These are phyloP conservation scores for Eunapius fragilis DNA, from an alignment of 37 sponge, comb jelly and placozoan genomes.

Conservation along the genomic window DNA sequence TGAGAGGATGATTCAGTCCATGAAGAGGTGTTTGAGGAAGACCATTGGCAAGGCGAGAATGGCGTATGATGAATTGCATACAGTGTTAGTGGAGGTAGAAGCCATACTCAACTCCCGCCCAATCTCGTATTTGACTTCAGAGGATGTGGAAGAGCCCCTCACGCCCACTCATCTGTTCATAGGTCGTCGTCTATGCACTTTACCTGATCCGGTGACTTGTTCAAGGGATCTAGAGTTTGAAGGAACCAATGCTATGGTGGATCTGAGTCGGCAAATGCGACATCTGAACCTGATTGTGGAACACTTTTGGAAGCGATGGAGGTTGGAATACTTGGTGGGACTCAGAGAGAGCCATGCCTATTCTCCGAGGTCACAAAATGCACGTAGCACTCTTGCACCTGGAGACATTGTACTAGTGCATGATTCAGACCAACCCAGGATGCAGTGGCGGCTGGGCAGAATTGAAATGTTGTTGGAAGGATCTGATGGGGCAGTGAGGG, in stretches of 20 bases:
- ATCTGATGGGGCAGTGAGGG: slow-evolving; percentile 16
- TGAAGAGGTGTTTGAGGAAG: slow-evolving; percentile 21
- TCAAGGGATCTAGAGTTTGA: not conserved
- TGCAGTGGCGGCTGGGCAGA: slow-evolving; percentile 9
- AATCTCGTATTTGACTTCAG: not conserved
- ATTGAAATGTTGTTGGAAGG: not conserved
- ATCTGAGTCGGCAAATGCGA: slow-evolving; percentile 7
- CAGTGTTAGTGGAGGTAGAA: slow-evolving; percentile 28
- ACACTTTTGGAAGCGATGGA: slow-evolving; percentile 44
- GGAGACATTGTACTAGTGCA: slow-evolving; percentile 37
- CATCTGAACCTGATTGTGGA: slow-evolving; percentile 14
- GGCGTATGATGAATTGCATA: slow-evolving; percentile 30
- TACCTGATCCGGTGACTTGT: not conserved
- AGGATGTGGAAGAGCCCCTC: not conserved
- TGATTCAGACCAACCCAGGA: not conserved
- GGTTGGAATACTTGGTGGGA: slow-evolving; percentile 17
- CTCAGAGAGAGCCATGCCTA: slow-evolving; percentile 16
- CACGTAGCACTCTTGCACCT: not conserved
- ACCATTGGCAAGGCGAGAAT: too few relatives aligned
- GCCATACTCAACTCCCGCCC: slow-evolving; percentile 29
- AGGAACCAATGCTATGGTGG: not conserved
- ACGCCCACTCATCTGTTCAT: not conserved
- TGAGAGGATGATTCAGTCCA: slow-evolving; percentile 15
- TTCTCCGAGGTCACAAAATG: not conserved
- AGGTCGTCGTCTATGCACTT: not conserved